Evolutionary conservation across 2,888 invertebrate genomes (phyloP).

Genomic region (Tiliacea aurago): DNA sequence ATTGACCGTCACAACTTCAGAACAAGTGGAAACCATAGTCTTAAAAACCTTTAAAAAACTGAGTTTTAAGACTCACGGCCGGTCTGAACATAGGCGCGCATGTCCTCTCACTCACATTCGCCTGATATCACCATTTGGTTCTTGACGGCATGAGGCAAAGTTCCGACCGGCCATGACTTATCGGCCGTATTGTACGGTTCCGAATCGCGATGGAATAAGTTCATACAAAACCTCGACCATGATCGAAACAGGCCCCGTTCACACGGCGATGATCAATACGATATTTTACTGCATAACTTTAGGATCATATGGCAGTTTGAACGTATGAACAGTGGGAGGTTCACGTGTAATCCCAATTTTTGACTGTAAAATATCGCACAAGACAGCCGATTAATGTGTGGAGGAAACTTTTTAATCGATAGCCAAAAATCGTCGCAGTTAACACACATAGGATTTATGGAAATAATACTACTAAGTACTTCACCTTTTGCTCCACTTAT

Average conservation of each 20-base stretch:
- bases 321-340: background rate
- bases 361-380: too few species aligned
- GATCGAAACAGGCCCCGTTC: background rate
- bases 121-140: too few species aligned
- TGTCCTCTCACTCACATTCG: too few species aligned
- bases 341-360: background rate
- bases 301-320: background rate
- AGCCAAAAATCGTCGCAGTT: background rate
- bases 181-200: background rate
- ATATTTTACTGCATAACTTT: background rate
- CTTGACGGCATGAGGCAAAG: too few species aligned
- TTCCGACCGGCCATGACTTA: background rate
- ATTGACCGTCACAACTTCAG: slow-evolving; percentile 40
- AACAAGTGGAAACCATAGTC: slow-evolving; percentile 43
- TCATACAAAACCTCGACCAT: background rate
- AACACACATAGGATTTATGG: background rate
- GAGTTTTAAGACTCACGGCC: background rate
- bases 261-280: background rate
- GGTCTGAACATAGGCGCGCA: too few species aligned
- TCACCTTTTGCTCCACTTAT: slow-evolving; percentile 40
- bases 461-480: slow-evolving; percentile 54
- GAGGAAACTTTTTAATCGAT: background rate
- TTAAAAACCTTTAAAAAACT: background rate
- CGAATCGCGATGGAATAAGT: background rate
- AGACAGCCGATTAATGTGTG: background rate